A percentile compares a stretch with the other conserved stretches of the same genome.
Conservation (phyloP, 1,140 invertebrate species). For the Saccostrea echinata region DNA sequence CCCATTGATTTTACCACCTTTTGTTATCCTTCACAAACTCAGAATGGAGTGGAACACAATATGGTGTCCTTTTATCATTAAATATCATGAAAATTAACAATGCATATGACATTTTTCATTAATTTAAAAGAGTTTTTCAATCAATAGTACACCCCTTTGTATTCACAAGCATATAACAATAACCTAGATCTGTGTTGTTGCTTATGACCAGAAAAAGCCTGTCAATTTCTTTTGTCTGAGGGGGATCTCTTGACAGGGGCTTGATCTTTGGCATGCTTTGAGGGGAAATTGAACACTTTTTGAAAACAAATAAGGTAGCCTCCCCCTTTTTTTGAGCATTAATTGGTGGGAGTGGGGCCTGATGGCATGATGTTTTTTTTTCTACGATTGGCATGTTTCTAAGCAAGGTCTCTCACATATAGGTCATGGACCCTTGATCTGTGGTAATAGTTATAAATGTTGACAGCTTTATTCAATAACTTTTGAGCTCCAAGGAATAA, state of each 20-base stretch:
- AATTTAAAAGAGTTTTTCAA: not conserved
- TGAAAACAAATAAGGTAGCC: not conserved
- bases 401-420: not conserved
- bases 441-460: constrained; percentile 13
- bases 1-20: not conserved
- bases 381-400: not conserved
- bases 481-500: not conserved
- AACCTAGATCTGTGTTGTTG: not conserved
- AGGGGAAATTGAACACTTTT: not conserved
- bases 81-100: constrained; percentile 23
- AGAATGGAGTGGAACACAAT: not conserved
- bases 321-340: not conserved
- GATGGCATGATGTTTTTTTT: not conserved
- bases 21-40: not conserved
- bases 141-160: not conserved
- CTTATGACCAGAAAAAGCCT: not conserved
- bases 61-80: not conserved
- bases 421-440: not conserved
- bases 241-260: not conserved
- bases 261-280: not conserved
- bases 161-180: too few species aligned
- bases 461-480: constrained; percentile 18
- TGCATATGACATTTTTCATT: not conserved
- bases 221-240: not conserved
- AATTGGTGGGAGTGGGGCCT: not conserved